Conservation (phyloP, 2,888 invertebrate species). For the Athrips mouffetella region DNA sequence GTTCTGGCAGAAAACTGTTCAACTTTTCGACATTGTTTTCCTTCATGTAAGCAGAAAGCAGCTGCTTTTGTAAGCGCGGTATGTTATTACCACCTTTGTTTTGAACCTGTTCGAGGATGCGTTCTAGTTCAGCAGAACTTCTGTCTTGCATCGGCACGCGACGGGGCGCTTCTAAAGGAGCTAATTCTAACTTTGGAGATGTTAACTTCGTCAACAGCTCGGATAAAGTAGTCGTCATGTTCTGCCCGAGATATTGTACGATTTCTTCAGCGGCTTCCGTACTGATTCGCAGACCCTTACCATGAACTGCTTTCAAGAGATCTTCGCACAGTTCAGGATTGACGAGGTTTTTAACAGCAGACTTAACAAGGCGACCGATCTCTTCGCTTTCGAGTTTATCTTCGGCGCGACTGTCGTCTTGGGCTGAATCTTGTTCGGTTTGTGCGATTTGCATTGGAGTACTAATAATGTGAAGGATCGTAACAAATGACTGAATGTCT, state of each 20-base stretch:
- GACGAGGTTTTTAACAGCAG: conserved; percentile 62
- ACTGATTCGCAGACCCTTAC: conserved; percentile 82
- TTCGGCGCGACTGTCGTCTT: conserved; percentile 43
- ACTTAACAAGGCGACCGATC: conserved; percentile 77
- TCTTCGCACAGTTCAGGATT: conserved; percentile 68
- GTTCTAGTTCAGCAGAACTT: conserved; percentile 73
- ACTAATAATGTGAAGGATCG: conserved; percentile 71
- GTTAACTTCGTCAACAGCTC: conserved; percentile 81
- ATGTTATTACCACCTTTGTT: conserved; percentile 76
- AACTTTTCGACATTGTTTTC: conserved; percentile 81
- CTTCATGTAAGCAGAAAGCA: conserved; percentile 80
- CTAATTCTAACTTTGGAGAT: conserved; percentile 78
- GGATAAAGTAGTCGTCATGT: conserved; percentile 81
- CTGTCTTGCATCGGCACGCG: conserved; percentile 31
- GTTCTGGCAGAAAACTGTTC: conserved; percentile 72
- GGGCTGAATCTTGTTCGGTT: conserved; percentile 42
- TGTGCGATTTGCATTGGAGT: conserved; percentile 37
- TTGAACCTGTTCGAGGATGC: conserved; percentile 72
- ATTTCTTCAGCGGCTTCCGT: conserved; percentile 79
- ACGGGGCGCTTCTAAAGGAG: conserved; percentile 43
- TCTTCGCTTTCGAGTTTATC: conserved; percentile 38
- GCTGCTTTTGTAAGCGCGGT: conserved; percentile 79
- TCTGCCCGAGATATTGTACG: conserved; percentile 81
- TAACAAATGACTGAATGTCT: conserved; percentile 81
- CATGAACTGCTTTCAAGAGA: conserved; percentile 75